Evolutionary conservation across 2,797 vertebrate genomes (phyloP), one percentile per base, ranked within the genome.

Genomic region (Spea hammondii): DNA sequence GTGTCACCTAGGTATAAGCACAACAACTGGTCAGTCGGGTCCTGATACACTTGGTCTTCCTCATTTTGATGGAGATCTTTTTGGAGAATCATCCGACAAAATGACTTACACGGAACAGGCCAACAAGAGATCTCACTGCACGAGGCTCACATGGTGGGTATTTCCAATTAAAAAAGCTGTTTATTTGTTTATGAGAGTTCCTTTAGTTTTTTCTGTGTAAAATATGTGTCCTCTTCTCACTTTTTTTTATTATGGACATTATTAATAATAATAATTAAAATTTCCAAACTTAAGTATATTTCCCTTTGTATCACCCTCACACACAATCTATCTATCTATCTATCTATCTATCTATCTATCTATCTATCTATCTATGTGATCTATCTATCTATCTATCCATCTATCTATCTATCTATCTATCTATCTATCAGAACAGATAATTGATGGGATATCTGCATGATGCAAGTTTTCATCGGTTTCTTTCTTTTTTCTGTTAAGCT

Each of bases 101-200:
- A 89, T 89, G 87, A 89, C 82, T 3, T 86, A 90, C 76, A 88
- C 90, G 5, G 82, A 86, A 44, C 83, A 90, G 64, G 89, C 91
- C 85, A 91, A 84, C 78, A 92, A 91, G 86, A 86, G 84, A 64
- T 84, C 87, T 57, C 88, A 90, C 4, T 91, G 88, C 75, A 83
- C 53, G n/a, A 91, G 92, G 4, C 85, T 95, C 60, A 90, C 89
- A 5, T 89, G 94, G 95, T 96, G 77, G 78, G 89, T 90, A 50
- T 45, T 6, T 47, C 12, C 59, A 62, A 62, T 6, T 13, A 62
- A 13, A 32, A 32, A 32, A 32, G 32, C 32, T 2, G 32, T 32
- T 32, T 32, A 32, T 32, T 32, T 32, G 32, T 32, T 32, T 32
- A 32, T 32, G 2, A 32, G 64, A 46, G 11, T 68, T 6, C 17